A percentile compares a stretch with the other conserved stretches of the same genome.
Conservation (phyloP, 2,797 vertebrate genomes). For the Staurois parvus region DNA sequence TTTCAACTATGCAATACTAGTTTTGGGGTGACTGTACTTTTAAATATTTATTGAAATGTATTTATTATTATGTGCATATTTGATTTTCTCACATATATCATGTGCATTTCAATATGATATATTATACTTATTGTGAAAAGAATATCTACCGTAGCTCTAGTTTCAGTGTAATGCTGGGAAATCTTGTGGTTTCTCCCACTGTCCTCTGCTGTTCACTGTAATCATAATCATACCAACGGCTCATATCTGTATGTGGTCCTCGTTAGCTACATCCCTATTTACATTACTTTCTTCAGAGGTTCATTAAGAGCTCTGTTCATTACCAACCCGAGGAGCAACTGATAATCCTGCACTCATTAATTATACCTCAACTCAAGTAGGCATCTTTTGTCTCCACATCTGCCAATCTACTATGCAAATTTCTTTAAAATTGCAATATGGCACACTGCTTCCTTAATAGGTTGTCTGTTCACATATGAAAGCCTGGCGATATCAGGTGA, state of each 20-base stretch:
- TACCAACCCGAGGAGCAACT: neutral
- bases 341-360: constrained; percentile 43
- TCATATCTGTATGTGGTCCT: constrained; percentile 34
- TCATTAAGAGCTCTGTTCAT: constrained; percentile 28
- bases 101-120: too few relatives aligned
- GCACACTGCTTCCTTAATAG: neutral
- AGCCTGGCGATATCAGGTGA: neutral
- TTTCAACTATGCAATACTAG: too few relatives aligned
- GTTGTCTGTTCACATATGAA: neutral
- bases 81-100: too few relatives aligned
- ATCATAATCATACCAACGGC: constrained; percentile 43
- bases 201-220: neutral
- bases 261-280: constrained; percentile 39
- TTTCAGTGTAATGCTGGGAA: neutral
- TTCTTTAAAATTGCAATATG: constrained; percentile 15
- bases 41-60: too few relatives aligned
- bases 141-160: neutral
- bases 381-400: constrained; percentile 31
- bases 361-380: constrained; percentile 31
- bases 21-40: too few relatives aligned
- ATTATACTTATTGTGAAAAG: too few relatives aligned
- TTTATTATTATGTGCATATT: too few relatives aligned
- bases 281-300: constrained; percentile 13
- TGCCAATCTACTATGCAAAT: constrained; percentile 38
- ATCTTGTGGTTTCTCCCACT: neutral